phyloP scores from a whole-genome alignment of 2,113 vertebrate species.

The Cranoglanis bouderius region DNA sequence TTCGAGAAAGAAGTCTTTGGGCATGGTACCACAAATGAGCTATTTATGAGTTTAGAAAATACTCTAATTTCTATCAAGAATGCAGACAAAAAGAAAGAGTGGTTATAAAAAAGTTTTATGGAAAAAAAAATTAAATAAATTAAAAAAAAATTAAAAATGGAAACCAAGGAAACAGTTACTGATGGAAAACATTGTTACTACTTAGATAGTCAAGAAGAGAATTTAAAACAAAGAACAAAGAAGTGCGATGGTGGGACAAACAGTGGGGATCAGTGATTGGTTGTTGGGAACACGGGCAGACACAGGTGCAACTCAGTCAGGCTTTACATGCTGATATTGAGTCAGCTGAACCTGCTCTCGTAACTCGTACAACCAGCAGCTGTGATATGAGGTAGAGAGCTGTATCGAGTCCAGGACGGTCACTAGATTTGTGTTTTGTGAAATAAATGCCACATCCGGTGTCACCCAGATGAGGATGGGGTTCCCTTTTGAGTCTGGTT shows the following conservation, averaged over 20 bases:
- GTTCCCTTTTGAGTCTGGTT: too few relatives aligned
- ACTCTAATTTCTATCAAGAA: background rate
- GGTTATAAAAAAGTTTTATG: background rate
- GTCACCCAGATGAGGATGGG: too few relatives aligned
- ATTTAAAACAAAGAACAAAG: background rate
- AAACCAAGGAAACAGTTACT: background rate
- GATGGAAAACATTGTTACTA: background rate
- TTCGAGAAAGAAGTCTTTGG: background rate
- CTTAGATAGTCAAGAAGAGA: background rate
- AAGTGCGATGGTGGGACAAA: background rate
- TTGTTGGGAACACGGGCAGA: background rate
- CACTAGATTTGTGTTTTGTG: background rate
- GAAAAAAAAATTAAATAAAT: too few relatives aligned
- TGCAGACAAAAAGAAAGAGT: background rate
- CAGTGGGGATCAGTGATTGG: background rate
- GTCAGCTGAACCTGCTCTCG: background rate
- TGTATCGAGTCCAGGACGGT: background rate
- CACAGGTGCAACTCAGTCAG: background rate
- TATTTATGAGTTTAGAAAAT: background rate
- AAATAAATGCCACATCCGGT: too few relatives aligned
- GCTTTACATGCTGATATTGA: background rate
- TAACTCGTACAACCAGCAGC: background rate
- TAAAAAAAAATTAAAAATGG: too few relatives aligned
- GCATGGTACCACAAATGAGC: background rate
- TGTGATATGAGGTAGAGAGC: background rate